Evolutionary conservation across 2,113 vertebrate species (phyloP), one percentile per base, ranked within the genome.

Genomic region (Petrocephalus microphthalmus): DNA sequence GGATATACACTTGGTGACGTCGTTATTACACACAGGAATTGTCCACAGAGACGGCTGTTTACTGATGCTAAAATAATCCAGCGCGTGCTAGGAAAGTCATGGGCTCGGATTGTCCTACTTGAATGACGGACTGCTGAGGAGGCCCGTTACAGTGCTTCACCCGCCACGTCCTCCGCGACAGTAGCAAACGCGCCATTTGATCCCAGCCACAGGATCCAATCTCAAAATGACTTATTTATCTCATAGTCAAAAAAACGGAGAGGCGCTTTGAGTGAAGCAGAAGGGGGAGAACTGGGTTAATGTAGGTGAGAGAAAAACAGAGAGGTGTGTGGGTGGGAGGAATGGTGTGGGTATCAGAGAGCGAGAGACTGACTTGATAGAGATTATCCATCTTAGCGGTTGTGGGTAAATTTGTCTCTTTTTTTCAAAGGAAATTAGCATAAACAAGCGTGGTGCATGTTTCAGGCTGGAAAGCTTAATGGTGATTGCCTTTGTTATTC

Each of bases 81-180:
- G 86, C 90, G 47, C 92, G 92, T 93, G 92, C 93, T 91, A 90
- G 71, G 88, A 74, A 84, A 89, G 89, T 90, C 92, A 91, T 88
- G 88, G 84, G 42, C 45, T 87, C 47, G 3, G 10, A 64, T 25
- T 52, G 45, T 87, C 17, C 54, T 29, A 56, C 25, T 7, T 42
- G 52, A 71, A 53, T 22, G 45, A 29, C 64, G 19, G 81, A 53
- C 49, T 22, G 85, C 53, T 22, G 37, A 60, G 17, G 20, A 1
- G 2, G 54, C 47, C 56, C 42, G n/a, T 56, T 56, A 37, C 56
- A 86, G n/a, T 54, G 54, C 33, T 42, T n/a, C 19, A 0, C 1
- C 25, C 5, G 20, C 53, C 53, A 45, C 19, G 10, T 83, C 81
- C 29, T 85, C 52, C 7, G 11, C 20, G 52, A 51, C 51, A 33